phyloP scores from a whole-genome alignment of 2,888 invertebrate species.

The Protophormia terraenovae region DNA sequence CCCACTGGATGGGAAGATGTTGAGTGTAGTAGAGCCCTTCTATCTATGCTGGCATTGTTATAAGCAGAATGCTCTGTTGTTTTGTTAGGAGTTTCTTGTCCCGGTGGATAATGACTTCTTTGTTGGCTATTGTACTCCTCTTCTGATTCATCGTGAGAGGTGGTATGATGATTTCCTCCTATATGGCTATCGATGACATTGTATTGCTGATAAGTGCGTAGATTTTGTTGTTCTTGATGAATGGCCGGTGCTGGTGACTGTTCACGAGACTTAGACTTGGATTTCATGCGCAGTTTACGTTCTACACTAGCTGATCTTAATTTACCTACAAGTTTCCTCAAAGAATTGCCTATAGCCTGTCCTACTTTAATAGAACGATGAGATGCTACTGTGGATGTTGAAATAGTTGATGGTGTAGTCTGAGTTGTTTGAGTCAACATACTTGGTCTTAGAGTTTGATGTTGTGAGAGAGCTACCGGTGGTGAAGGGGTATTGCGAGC shows the following conservation, averaged over 20 bases:
- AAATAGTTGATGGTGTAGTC: conserved; percentile 77
- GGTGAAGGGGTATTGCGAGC: conserved; percentile 78
- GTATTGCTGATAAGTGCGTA: conserved; percentile 80
- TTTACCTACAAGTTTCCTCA: conserved; percentile 91
- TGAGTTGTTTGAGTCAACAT: conserved; percentile 79
- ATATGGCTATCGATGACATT: conserved; percentile 82
- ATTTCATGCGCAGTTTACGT: conserved; percentile 85
- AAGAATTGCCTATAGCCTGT: conserved; percentile 88
- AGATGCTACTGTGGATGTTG: conserved; percentile 69
- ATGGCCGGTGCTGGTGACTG: conserved; percentile 82
- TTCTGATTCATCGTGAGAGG: conserved; percentile 70
- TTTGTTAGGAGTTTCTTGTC: conserved; percentile 36
- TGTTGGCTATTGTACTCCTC: conserved; percentile 65
- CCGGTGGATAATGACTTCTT: conserved; percentile 43
- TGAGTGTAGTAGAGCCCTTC: conserved; percentile 37
- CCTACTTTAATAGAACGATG: conserved; percentile 82
- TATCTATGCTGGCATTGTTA: conserved; percentile 43
- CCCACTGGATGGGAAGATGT: conserved; percentile 65
- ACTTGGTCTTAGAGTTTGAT: conserved; percentile 70
- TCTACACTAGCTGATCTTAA: conserved; percentile 89
- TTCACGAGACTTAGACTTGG: conserved; percentile 81
- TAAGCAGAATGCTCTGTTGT: conserved; percentile 38
- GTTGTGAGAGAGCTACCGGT: conserved; percentile 59
- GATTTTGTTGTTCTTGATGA: conserved; percentile 66
- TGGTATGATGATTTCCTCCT: conserved; percentile 71